Evolutionary conservation across 1,140 invertebrate species (phyloP), one percentile per base, ranked within the genome.

Genomic region (Brachionus paranguensis): DNA sequence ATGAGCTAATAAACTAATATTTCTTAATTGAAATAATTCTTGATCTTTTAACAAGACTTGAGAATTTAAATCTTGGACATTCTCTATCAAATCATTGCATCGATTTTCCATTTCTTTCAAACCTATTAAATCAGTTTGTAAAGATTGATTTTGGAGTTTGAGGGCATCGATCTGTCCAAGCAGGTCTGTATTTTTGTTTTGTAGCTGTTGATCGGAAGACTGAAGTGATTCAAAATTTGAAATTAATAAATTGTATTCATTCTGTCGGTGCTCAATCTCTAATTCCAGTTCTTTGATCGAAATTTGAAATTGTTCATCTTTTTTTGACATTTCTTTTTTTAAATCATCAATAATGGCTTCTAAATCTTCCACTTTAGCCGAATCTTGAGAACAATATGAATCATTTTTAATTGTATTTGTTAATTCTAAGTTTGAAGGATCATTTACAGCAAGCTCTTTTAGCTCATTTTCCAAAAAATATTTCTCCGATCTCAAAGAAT

Each of bases 401-500:
- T 33, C 29, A 64, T 24, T 14, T 29, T 14, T 70, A 11, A n/a
- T 7, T 12, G 14, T 47, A 47, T 47, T 47, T 2, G 14, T 11
- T 14, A 47, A n/a, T n/a, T 47, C 11, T 14, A 12, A 12, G 5
- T 41, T 33, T 41, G 5, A 24, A 14, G 5, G 7, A 37, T 37
- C 33, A 37, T 37, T 37, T 5, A 37, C 6, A 37, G 6, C 12
- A 17, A 74, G 70, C 8, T 43, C n/a, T 41, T 74, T 37, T 7
- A 0, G 14, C 20, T 72, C 29, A 14, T 14, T 17, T 41, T 81
- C 78, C 29, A 81, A 24, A 27, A 27, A 12, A 43, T 81, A 53
- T 45, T 81, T 81, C 60, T 81, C 78, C 0, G 50, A 10, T 45
- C 37, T 60, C 24, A 81, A 81, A 11, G 78, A 64, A 20, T 81